Evolutionary conservation across 1,140 invertebrate species (phyloP), one percentile per base, ranked within the genome.

Genomic region (Diorhabda sublineata): DNA sequence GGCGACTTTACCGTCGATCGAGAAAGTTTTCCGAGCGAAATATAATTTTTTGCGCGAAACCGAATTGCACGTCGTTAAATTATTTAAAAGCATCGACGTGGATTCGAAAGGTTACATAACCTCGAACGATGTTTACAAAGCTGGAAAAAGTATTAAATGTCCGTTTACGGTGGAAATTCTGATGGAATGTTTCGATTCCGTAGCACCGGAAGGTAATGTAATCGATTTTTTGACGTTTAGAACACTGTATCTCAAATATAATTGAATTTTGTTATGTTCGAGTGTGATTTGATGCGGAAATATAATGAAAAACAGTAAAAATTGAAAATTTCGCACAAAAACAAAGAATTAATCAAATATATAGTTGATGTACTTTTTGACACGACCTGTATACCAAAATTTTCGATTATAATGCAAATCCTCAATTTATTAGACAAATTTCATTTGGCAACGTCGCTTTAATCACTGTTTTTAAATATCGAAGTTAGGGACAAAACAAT

Each of bases 221-320:
- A 2, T 67, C 5, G 65, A 67, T 45, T 67, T 58, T 60, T 67
- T 67, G n/a, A 11, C 57, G n/a, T 67, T 67, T n/a, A 67, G 58
- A 5, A 60, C 59, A 45, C 42, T 67, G 26, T 67, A 67, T 8
- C 5, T 67, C 42, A 43, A 67, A 44, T 52, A 60, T 45, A 66
- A 66, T n/a, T 58, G 11, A 66, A 43, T 26, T 26, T 26, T 26
- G 26, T 26, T 26, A 26, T 26, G 26, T 26, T 26, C 26, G 26
- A 26, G 26, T 26, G 0, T 26, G 26, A 26, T 26, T 26, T 26
- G 26, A 26, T 26, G 26, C 26, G 26, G 26, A 26, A 26, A 26
- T 26, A 26, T 26, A 26, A 26, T 26, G 26, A 26, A 26, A 26
- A 26, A 26, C 26, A 26, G 26, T 26, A 26, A 2, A 26, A 26